Percentiles rank a stretch among this genome's conserved stretches.
Evolutionary conservation across 2,113 vertebrate species (phyloP).

Genomic region (Rallus limicola): DNA sequence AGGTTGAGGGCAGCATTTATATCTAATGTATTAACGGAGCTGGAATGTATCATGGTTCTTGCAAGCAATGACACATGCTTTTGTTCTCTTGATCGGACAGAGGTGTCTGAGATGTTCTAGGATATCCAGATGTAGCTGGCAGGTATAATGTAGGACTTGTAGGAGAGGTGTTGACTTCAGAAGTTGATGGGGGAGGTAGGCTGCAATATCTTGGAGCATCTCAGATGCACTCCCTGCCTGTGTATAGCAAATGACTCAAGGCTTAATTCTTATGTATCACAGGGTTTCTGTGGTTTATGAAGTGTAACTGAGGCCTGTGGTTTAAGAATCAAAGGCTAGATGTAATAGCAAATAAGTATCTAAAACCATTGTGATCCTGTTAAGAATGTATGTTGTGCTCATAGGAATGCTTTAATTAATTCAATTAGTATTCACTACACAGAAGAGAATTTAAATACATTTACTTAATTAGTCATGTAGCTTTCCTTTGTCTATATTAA

Average conservation of each 20-base stretch:
- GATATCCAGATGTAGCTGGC: background rate
- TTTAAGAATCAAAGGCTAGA: background rate
- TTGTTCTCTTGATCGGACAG: background rate
- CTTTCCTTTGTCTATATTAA: background rate
- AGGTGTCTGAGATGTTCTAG: background rate
- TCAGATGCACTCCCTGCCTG: background rate
- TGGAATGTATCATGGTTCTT: background rate
- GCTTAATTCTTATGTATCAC: background rate
- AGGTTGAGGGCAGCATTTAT: background rate
- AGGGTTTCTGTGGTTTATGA: background rate
- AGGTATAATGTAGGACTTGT: background rate
- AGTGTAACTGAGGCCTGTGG: background rate
- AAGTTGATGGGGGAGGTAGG: background rate
- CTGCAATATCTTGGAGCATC: background rate
- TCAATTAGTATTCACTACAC: background rate
- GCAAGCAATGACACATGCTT: background rate
- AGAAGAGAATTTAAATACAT: background rate
- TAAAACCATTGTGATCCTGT: background rate
- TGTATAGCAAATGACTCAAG: background rate
- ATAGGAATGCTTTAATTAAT: background rate
- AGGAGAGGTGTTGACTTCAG: background rate
- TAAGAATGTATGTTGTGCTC: background rate
- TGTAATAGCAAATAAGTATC: background rate
- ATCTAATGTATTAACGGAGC: accelerated
- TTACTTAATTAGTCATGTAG: background rate